Evolutionary conservation across 2,888 invertebrate genomes (phyloP).

Genomic region (Mythimna lalbum): DNA sequence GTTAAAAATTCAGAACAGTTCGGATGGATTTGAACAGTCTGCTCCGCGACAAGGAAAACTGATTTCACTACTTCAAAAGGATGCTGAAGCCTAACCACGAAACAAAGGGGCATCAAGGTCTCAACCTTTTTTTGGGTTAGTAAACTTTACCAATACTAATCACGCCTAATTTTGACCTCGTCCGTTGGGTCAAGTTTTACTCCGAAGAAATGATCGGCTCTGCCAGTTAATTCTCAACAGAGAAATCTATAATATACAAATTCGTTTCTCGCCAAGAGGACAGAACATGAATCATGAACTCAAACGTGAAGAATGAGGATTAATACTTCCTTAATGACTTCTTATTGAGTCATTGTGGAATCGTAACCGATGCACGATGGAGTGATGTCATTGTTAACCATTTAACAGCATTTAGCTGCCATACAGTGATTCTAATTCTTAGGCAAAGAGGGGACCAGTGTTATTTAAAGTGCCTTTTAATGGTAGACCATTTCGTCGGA

Average conservation of each 20-base stretch:
- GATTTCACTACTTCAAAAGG: background rate
- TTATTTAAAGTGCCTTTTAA: background rate
- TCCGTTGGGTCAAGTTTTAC: too few relatives aligned
- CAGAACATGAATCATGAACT: slow-evolving; percentile 38
- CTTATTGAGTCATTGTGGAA: slow-evolving; percentile 46
- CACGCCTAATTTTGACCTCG: background rate
- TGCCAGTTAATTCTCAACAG: background rate
- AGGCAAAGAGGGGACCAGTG: background rate
- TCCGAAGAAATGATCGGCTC: too few relatives aligned
- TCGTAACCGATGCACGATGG: slow-evolving; percentile 19
- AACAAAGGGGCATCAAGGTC: background rate
- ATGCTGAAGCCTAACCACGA: background rate
- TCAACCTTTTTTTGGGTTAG: background rate
- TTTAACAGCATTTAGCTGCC: slow-evolving; percentile 30
- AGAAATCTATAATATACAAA: background rate
- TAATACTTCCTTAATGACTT: slow-evolving; percentile 39
- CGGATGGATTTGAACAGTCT: background rate
- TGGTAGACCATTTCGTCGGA: background rate
- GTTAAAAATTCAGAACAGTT: background rate
- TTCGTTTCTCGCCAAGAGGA: slow-evolving; percentile 6
- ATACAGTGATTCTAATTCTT: slow-evolving; percentile 1
- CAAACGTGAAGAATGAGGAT: slow-evolving; percentile 37
- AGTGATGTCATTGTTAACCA: slow-evolving; percentile 51
- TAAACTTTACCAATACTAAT: background rate
- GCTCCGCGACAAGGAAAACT: background rate